Conservation (phyloP, 2,113 vertebrate genomes). For the Morone chrysops region DNA sequence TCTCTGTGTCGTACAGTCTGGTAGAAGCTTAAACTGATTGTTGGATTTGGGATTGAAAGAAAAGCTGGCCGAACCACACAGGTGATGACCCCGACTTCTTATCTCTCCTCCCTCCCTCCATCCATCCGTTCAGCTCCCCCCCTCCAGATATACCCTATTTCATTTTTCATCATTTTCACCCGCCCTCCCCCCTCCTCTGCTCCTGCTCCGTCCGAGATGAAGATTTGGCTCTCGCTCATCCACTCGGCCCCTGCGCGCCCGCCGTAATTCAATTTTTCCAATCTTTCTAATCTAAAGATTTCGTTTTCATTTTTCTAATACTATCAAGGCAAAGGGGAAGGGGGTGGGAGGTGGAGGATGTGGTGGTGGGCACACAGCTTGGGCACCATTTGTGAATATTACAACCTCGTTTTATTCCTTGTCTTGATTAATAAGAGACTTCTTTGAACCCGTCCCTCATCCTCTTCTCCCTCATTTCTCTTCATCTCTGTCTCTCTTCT, state of each 20-base stretch:
- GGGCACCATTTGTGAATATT: slow-evolving; percentile 73
- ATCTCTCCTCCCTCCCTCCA: slow-evolving; percentile 32
- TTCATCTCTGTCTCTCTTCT: slow-evolving; percentile 16
- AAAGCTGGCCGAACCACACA: slow-evolving; percentile 41
- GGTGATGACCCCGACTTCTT: slow-evolving; percentile 71
- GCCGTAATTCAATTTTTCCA: slow-evolving; percentile 79
- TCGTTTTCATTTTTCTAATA: slow-evolving; percentile 80
- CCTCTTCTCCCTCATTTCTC: slow-evolving; percentile 1
- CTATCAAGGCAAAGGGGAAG: slow-evolving; percentile 63
- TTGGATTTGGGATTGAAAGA: slow-evolving; percentile 60
- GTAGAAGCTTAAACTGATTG: slow-evolving; percentile 59
- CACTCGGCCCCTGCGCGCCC: slow-evolving; percentile 41
- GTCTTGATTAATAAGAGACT: slow-evolving; percentile 70
- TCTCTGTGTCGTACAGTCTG: neutral
- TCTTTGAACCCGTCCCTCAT: slow-evolving; percentile 37
- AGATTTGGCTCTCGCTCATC: slow-evolving; percentile 70
- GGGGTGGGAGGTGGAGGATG: neutral
- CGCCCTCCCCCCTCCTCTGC: neutral
- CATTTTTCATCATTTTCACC: slow-evolving; percentile 74
- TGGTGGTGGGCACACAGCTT: neutral
- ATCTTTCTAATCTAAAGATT: slow-evolving; percentile 84
- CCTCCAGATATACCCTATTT: slow-evolving; percentile 51
- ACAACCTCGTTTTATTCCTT: slow-evolving; percentile 65
- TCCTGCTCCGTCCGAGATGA: slow-evolving; percentile 58
- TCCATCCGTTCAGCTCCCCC: neutral